Evolutionary conservation across 1,140 invertebrate species (phyloP).

Genomic region (Mycetomoellerius zeteki): DNA sequence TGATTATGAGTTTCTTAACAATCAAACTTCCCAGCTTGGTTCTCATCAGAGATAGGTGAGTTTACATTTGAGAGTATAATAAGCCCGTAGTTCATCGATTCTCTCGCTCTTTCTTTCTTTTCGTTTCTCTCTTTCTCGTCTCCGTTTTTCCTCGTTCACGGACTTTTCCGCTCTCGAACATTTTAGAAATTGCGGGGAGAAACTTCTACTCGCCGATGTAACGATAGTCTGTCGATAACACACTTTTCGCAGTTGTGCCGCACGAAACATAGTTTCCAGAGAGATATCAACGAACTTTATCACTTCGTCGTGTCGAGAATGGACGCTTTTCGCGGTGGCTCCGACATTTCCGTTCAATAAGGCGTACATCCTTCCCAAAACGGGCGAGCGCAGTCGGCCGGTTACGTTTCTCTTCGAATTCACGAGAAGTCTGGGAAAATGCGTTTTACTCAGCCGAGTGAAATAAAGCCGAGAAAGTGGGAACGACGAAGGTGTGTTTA

Average conservation of each 20-base stretch:
- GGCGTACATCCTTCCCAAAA: neutral
- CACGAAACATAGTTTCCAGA: conserved; percentile 53
- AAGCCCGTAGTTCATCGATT: conserved; percentile 62
- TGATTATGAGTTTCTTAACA: conserved; percentile 78
- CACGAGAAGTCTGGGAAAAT: conserved; percentile 36
- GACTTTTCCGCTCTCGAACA: conserved; percentile 20
- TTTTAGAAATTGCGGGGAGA: conserved; percentile 37
- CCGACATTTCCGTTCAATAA: conserved; percentile 58
- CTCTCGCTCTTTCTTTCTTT: neutral
- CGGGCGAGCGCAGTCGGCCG: neutral
- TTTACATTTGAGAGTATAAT: conserved; percentile 72
- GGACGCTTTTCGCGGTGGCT: conserved; percentile 47
- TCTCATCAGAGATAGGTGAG: conserved; percentile 16
- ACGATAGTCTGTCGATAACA: conserved; percentile 52
- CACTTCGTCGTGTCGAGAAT: conserved; percentile 46
- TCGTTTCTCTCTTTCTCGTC: neutral
- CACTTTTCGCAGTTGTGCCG: conserved; percentile 40
- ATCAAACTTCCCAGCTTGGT: conserved; percentile 67
- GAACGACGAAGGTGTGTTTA: conserved; percentile 60
- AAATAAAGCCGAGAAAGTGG: conserved; percentile 30
- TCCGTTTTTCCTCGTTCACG: neutral
- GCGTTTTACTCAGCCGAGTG: conserved; percentile 28
- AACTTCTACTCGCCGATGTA: conserved; percentile 54
- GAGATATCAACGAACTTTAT: conserved; percentile 64
- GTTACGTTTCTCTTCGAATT: conserved; percentile 18